Evolutionary conservation across 92 coral and sea anemone genomes (phyloP).

Genomic region (Siderastrea siderea): DNA sequence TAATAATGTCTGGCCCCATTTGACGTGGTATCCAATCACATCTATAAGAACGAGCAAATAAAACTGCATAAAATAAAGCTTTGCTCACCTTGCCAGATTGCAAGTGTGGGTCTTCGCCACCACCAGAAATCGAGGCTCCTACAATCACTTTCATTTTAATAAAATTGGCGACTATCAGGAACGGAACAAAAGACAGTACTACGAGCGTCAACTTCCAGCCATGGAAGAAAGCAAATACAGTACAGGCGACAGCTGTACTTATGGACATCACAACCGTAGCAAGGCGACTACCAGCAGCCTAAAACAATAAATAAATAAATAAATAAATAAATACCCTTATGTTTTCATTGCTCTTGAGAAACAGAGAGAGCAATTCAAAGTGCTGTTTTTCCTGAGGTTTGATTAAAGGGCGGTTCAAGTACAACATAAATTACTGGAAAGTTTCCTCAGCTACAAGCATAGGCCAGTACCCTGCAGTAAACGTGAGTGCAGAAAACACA

Average conservation of each 20-base stretch:
- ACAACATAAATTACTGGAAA: too few relatives aligned
- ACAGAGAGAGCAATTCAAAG: too few relatives aligned
- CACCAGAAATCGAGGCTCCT: conserved; percentile 60
- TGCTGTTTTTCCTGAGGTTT: too few relatives aligned
- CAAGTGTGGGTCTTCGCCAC: conserved; percentile 73
- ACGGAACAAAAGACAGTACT: conserved; percentile 88
- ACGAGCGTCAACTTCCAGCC: conserved; percentile 93
- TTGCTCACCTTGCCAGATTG: conserved; percentile 83
- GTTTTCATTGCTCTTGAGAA: too few relatives aligned
- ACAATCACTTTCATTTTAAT: conserved; percentile 81
- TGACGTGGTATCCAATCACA: too few relatives aligned
- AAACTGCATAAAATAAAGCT: background rate
- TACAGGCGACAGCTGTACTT: conserved; percentile 77
- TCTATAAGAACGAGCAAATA: too few relatives aligned
- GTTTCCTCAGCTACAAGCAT: too few relatives aligned
- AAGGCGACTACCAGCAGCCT: conserved; percentile 92
- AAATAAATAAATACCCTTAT: too few relatives aligned
- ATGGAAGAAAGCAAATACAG: conserved; percentile 76
- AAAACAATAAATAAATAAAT: background rate
- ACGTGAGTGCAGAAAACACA: too few relatives aligned
- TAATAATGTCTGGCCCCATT: too few relatives aligned
- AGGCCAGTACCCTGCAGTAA: too few relatives aligned
- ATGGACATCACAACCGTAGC: conserved; percentile 79
- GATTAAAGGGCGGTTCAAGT: too few relatives aligned
- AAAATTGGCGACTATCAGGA: conserved; percentile 79